Percentiles rank a stretch among this genome's conserved stretches.
These are phyloP conservation scores for Noctua pronuba DNA, from an alignment of 2,888 invertebrate species.

Conservation along the genomic window DNA sequence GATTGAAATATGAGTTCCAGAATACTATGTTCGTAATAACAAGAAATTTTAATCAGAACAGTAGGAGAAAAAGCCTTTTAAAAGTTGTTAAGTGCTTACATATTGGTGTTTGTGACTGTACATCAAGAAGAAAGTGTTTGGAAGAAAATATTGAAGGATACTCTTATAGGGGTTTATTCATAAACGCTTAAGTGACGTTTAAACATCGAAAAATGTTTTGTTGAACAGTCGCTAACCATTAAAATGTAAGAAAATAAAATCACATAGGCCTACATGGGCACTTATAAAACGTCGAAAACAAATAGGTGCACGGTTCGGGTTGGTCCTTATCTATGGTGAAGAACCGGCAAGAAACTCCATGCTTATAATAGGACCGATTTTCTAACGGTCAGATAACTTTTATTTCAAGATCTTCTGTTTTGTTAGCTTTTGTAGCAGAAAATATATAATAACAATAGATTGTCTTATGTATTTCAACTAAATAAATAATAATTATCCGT, in stretches of 20 bases:
- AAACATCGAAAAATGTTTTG: not conserved
- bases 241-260: no score
- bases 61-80: no score
- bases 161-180: not conserved
- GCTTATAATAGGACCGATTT: not conserved
- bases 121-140: slow-evolving; percentile 24
- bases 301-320: not conserved
- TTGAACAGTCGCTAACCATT: not conserved
- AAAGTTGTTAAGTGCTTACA: no score
- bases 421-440: not conserved
- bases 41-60: no score
- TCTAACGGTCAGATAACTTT: not conserved
- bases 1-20: no score
- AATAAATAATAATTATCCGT: not conserved
- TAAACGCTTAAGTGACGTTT: not conserved
- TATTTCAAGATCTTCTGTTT: not conserved
- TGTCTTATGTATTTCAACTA: not conserved
- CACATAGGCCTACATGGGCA: no score
- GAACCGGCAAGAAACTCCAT: not conserved
- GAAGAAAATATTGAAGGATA: not conserved
- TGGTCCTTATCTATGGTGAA: not conserved
- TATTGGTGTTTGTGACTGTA: no score
- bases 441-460: not conserved
- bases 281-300: not conserved
- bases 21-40: no score